A percentile compares a stretch with the other conserved stretches of the same genome.
Conservation (phyloP, 2,113 vertebrate species). For the Arizona elegans region DNA sequence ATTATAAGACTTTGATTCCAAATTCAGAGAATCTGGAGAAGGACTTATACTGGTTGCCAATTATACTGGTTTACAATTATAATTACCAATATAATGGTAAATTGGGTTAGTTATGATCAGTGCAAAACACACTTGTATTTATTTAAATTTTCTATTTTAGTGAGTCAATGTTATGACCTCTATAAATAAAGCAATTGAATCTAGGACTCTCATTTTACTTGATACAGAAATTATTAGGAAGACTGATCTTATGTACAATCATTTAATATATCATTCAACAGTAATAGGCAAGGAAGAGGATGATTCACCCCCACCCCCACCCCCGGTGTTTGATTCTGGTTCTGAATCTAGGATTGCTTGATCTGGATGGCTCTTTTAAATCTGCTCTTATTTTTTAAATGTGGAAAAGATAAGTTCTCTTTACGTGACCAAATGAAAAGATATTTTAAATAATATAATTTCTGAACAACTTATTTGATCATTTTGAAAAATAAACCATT, state of each 20-base stretch:
- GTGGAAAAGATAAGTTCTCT: background rate
- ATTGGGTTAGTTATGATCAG: background rate
- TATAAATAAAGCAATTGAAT: background rate
- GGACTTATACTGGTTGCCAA: background rate
- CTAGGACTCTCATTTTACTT: background rate
- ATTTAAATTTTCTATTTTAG: slow-evolving; percentile 9
- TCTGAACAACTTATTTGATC: background rate
- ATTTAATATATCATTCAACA: background rate
- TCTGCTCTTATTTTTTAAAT: background rate
- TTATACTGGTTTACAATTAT: background rate
- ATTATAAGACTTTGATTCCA: background rate
- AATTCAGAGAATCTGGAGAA: background rate
- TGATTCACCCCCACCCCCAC: rapidly evolving
- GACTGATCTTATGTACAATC: background rate
- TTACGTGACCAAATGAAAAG: background rate
- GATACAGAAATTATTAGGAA: background rate
- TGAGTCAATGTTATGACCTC: background rate
- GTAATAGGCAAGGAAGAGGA: background rate
- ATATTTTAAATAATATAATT: background rate
- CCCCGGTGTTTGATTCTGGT: background rate
- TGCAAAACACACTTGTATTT: background rate
- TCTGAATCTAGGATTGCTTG: background rate
- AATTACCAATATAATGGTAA: background rate
- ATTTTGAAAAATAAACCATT: background rate
- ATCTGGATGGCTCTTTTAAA: background rate